Percentiles rank a stretch among this genome's conserved stretches.
Conservation (phyloP, 1,140 invertebrate genomes). For the Agrypnia vestita region DNA sequence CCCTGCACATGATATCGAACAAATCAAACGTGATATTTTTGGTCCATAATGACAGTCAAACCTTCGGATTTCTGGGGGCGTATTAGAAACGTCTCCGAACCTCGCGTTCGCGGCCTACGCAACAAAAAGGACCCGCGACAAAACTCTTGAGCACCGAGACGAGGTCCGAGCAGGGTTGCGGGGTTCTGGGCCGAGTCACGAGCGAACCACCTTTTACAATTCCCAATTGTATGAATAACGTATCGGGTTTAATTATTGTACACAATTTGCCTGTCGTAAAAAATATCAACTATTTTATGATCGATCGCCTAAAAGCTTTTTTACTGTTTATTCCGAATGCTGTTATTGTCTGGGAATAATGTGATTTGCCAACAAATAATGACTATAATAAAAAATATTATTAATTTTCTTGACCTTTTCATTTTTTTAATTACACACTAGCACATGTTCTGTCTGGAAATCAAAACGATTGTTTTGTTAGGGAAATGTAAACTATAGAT, state of each 20-base stretch:
- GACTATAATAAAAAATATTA: conserved; percentile 9
- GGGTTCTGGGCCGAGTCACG: conserved; percentile 1
- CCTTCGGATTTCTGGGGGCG: not conserved
- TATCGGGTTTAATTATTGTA: conserved; percentile 34
- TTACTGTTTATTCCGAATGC: conserved; percentile 23
- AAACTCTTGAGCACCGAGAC: not conserved
- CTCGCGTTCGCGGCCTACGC: too few relatives aligned
- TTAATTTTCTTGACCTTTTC: conserved; percentile 2
- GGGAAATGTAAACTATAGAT: too few relatives aligned
- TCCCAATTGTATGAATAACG: conserved; percentile 23
- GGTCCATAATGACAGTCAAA: not conserved
- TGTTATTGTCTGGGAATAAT: not conserved
- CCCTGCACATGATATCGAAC: not conserved
- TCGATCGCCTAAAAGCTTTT: conserved; percentile 35
- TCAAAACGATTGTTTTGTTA: too few relatives aligned
- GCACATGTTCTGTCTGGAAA: too few relatives aligned
- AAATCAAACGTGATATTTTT: not conserved
- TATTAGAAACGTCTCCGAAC: not conserved
- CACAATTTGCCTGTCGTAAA: conserved; percentile 27
- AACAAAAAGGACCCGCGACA: not conserved
- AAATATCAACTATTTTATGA: conserved; percentile 17
- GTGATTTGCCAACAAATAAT: conserved; percentile 21
- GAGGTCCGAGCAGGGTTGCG: not conserved
- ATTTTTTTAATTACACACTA: too few relatives aligned
- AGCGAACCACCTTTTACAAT: conserved; percentile 2